These are phyloP conservation scores for Drosophila tristis DNA, from an alignment of 1,140 invertebrate species.

Conservation along the genomic window DNA sequence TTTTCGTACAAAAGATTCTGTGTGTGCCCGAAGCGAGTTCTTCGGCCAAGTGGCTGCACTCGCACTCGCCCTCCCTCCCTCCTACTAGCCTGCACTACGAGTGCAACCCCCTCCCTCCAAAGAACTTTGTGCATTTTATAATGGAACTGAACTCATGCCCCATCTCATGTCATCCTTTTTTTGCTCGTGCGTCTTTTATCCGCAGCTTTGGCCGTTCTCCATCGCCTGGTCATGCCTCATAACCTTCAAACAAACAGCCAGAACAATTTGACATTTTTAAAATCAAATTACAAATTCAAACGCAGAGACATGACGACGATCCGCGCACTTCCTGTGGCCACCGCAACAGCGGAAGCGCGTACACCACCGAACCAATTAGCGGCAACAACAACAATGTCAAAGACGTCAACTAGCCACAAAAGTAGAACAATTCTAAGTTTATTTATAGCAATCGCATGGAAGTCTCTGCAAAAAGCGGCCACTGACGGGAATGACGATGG, in stretches of 20 bases:
- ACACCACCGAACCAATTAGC: slow-evolving; percentile 62
- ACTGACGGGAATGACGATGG: slow-evolving; percentile 41
- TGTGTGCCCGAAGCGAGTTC: slow-evolving; percentile 61
- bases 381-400: slow-evolving; percentile 73
- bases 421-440: slow-evolving; percentile 78
- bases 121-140: slow-evolving; percentile 44
- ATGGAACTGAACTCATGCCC: slow-evolving; percentile 37
- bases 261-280: slow-evolving; percentile 81
- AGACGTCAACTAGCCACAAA: slow-evolving; percentile 52
- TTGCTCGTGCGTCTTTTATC: slow-evolving; percentile 26
- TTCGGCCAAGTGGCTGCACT: slow-evolving; percentile 46
- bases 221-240: slow-evolving; percentile 64
- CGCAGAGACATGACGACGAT: slow-evolving; percentile 67
- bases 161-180: slow-evolving; percentile 8
- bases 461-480: slow-evolving; percentile 66
- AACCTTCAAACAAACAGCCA: slow-evolving; percentile 67
- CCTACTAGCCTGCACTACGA: background rate
- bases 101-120: background rate
- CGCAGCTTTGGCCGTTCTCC: slow-evolving; percentile 43
- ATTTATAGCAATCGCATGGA: slow-evolving; percentile 80
- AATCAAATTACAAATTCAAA: slow-evolving; percentile 84
- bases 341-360: slow-evolving; percentile 52
- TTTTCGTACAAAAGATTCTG: slow-evolving; percentile 67
- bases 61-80: background rate
- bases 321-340: slow-evolving; percentile 61